phyloP scores from a whole-genome alignment of 2,797 vertebrate genomes.

The Enteromius fasciolatus region DNA sequence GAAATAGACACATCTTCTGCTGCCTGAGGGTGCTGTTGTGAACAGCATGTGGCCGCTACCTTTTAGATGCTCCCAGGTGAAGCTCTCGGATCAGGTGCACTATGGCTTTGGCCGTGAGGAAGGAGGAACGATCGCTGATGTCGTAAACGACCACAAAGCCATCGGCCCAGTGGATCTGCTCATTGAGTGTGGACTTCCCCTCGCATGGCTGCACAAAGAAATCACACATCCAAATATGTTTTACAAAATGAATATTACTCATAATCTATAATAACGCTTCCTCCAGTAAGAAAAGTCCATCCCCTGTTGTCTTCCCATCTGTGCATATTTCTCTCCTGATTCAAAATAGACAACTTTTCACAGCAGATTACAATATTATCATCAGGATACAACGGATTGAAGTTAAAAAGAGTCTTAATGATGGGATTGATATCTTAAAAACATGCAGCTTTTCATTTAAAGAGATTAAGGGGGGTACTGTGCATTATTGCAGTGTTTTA shows the following conservation, averaged over 20 bases:
- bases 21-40: conserved; percentile 9
- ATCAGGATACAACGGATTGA: rapidly evolving
- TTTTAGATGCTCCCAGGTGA: conserved; percentile 76
- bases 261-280: not conserved
- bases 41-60: conserved; percentile 67
- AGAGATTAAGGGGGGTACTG: not conserved
- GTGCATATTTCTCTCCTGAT: not conserved
- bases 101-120: conserved; percentile 82
- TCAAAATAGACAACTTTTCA: not conserved
- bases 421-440: not conserved
- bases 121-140: conserved; percentile 86
- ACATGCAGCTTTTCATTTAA: not conserved
- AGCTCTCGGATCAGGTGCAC: conserved; percentile 82
- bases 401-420: not conserved
- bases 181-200: conserved; percentile 75
- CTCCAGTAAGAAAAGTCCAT: not conserved
- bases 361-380: not conserved
- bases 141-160: conserved; percentile 88
- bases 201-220: conserved; percentile 68
- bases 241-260: not conserved
- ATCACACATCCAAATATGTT: not conserved
- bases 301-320: not conserved
- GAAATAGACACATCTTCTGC: conserved; percentile 37
- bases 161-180: conserved; percentile 86
- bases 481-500: not conserved